These are phyloP conservation scores for Raja brachyura DNA, from an alignment of 2,113 vertebrate species.

Conservation along the genomic window DNA sequence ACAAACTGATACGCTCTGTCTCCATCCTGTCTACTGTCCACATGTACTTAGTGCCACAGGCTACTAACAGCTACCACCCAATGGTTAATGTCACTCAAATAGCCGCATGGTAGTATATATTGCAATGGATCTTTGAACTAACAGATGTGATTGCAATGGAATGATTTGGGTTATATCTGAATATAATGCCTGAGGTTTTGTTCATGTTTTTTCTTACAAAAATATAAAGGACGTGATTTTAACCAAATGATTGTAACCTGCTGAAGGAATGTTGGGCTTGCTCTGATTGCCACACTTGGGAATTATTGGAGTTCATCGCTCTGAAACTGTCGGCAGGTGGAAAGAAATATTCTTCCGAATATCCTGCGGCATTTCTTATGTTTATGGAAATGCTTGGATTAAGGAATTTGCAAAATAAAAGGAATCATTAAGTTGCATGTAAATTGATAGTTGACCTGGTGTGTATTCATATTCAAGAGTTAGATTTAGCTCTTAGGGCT, in stretches of 20 bases:
- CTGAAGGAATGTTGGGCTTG: not conserved
- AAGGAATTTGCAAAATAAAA: too few relatives aligned
- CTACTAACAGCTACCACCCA: conserved; percentile 20
- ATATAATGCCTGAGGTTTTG: not conserved
- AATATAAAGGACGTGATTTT: not conserved
- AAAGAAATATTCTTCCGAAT: too few relatives aligned
- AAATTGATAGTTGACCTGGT: too few relatives aligned
- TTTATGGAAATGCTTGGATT: too few relatives aligned
- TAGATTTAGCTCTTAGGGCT: too few relatives aligned
- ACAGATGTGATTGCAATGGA: conserved; percentile 9
- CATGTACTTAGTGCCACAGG: conserved; percentile 20
- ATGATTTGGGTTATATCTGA: conserved; percentile 12
- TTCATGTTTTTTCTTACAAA: not conserved
- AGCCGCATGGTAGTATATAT: not conserved
- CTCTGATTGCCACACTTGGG: not conserved
- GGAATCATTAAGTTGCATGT: too few relatives aligned
- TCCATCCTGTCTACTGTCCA: conserved; percentile 5
- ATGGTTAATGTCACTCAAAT: not conserved
- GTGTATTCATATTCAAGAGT: too few relatives aligned
- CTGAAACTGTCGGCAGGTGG: too few relatives aligned
- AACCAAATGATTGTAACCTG: not conserved
- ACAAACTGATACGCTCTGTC: not conserved
- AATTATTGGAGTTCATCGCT: too few relatives aligned
- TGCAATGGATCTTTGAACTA: conserved; percentile 23
- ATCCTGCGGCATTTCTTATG: too few relatives aligned